Evolutionary conservation across 2,113 vertebrate genomes (phyloP).

Genomic region (Perccottus glenii): DNA sequence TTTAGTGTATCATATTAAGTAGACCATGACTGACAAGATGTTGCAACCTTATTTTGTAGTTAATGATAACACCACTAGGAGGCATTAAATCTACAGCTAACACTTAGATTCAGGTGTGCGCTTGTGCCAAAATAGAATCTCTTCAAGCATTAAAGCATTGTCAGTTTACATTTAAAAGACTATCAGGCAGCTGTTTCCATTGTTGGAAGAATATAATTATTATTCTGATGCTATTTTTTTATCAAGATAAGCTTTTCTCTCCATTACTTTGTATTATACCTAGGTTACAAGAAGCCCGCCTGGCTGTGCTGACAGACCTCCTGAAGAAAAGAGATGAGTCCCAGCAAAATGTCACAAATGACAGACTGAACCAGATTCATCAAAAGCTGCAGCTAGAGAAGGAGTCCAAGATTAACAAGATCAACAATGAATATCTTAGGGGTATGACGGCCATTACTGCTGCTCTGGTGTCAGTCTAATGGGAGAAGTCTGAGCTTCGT

Average conservation of each 20-base stretch:
- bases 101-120: too few species aligned
- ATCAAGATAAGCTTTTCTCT: neutral
- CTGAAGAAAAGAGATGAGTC: conserved; percentile 75
- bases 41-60: neutral
- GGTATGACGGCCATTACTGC: conserved; percentile 49
- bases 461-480: neutral
- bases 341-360: conserved; percentile 68
- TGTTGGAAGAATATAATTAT: neutral
- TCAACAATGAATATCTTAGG: conserved; percentile 68
- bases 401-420: conserved; percentile 77
- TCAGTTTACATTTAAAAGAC: too few species aligned
- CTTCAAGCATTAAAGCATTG: too few species aligned
- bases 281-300: conserved; percentile 86
- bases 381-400: conserved; percentile 74
- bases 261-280: neutral
- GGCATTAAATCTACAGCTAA: neutral
- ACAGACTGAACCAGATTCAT: conserved; percentile 76
- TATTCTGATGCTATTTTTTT: neutral
- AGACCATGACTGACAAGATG: too few species aligned
- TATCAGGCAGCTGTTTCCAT: too few species aligned
- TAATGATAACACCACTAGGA: neutral
- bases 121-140: too few species aligned
- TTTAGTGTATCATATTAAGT: too few species aligned
- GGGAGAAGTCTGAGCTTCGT: neutral
- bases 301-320: conserved; percentile 81